Percentiles rank a stretch among this genome's conserved stretches.
Evolutionary conservation across 2,113 vertebrate species (phyloP).

Genomic region (Chascanopsetta lugubris): DNA sequence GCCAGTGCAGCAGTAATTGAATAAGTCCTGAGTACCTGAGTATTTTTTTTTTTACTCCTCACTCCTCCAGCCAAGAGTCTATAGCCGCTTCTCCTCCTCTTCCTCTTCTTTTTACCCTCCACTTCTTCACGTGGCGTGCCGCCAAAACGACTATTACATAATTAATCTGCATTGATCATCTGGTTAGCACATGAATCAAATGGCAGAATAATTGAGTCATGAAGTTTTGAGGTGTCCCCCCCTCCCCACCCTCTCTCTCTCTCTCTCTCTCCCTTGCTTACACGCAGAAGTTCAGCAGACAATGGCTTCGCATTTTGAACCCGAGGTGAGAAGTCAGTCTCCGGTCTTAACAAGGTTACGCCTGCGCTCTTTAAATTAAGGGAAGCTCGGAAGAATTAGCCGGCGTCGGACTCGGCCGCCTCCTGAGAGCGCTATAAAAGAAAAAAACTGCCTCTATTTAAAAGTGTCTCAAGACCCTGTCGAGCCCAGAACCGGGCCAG

Average conservation of each 20-base stretch:
- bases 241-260: not conserved
- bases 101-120: conserved; percentile 62
- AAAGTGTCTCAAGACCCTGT: conserved; percentile 69
- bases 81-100: conserved; percentile 9
- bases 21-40: conserved; percentile 76
- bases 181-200: conserved; percentile 89
- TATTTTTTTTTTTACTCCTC: conserved; percentile 40
- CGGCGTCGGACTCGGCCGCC: conserved; percentile 45
- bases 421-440: conserved; percentile 63
- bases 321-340: conserved; percentile 56
- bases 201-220: conserved; percentile 87
- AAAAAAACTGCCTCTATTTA: conserved; percentile 62
- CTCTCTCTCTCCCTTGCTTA: not conserved
- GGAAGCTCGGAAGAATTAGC: conserved; percentile 79
- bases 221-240: conserved; percentile 74
- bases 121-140: conserved; percentile 84
- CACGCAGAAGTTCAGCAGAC: conserved; percentile 48
- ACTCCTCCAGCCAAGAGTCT: conserved; percentile 37
- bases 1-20: conserved; percentile 77
- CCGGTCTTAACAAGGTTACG: conserved; percentile 37
- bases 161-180: conserved; percentile 93
- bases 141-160: conserved; percentile 90
- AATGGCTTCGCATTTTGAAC: conserved; percentile 61
- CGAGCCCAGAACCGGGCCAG: conserved; percentile 42
- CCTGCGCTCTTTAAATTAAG: conserved; percentile 67